Evolutionary conservation across 2,797 vertebrate genomes (phyloP), one percentile per base, ranked within the genome.

Genomic region (Okamejei kenojei): DNA sequence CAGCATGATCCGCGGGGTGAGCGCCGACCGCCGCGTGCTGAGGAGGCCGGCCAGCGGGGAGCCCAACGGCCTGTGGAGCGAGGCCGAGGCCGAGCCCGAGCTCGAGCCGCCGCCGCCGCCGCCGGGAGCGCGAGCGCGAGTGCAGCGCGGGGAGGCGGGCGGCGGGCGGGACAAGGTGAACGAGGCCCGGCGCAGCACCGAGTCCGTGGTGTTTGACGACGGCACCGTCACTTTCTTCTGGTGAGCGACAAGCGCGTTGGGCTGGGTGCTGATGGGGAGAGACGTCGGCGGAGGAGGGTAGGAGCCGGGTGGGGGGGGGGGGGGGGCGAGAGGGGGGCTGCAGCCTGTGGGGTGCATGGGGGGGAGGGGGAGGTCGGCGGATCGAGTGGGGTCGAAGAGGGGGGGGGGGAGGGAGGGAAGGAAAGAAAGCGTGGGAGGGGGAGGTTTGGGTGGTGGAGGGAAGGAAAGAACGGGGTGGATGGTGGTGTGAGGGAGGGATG

Each of bases 201-300:
- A 99, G 95, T 97, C 97, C 76, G 98, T 99, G 93, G 98, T 99
- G 45, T 99, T 96, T 81, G 98, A 99, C 95, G 98, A 99, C 94
- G 98, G 98, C 92, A 99, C 98, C 95, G 99, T 98, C 97, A 99
- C 98, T 38, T 99, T 99, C 95, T 99, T 99, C 97, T 99, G 98
- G 98, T 98, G 96, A 98, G 98, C 94, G 1, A 23, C 0, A 19
- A 11, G 2, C 1, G 45, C 2, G 7, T 19, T 35, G 93, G 78
- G 26, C n/a, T 15, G 81, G 13, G 17, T 38, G 76, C 9, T 10
- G 23, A 45, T 78, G 32, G 38, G 63, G 4, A 26, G 45, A 54
- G 45, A 54, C 45, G 7, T 54, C 45, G 45, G 45, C 45, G 45
- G 5, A 54, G 45, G 6, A 54, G 32, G 21, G 58, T 11, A 15